These are phyloP conservation scores for Leptopterna dolabrata DNA, from an alignment of 2,888 invertebrate genomes.

Conservation along the genomic window DNA sequence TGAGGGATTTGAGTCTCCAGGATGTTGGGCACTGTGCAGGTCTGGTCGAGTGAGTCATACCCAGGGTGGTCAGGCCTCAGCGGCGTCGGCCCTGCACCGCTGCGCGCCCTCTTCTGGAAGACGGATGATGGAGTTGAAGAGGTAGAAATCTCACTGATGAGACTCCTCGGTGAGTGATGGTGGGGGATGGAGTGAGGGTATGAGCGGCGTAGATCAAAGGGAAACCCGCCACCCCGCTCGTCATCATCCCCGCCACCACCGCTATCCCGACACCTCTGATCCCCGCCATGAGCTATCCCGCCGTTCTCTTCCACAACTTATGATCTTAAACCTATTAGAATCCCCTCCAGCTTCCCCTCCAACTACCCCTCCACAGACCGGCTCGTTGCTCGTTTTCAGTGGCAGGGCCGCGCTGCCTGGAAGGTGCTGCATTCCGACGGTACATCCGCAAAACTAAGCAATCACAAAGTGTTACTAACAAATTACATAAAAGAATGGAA, in stretches of 20 bases:
- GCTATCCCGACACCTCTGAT: no score
- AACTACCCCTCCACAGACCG: background rate
- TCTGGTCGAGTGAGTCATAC: no score
- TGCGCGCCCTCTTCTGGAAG: background rate
- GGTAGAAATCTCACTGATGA: constrained; percentile 7
- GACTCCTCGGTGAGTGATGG: no score
- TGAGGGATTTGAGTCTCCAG: no score
- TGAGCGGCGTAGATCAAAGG: background rate
- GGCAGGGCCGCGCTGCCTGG: no score
- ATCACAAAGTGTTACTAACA: no score
- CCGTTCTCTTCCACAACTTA: background rate
- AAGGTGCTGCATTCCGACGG: background rate
- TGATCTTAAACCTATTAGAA: background rate
- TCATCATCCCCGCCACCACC: background rate
- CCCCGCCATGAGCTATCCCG: background rate
- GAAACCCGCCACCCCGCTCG: background rate
- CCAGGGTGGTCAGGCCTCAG: no score
- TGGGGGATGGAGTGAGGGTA: background rate
- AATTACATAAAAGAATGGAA: no score
- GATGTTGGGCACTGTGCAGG: no score
- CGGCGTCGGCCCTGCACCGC: background rate
- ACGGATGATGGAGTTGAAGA: background rate
- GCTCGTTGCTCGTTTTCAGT: no score
- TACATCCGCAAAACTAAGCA: background rate
- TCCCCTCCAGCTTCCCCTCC: background rate